A percentile compares a stretch with the other conserved stretches of the same genome.
These are phyloP conservation scores for Theonella swinhoei DNA, from an alignment of 37 sponge, comb jelly and placozoan species.

Conservation along the genomic window DNA sequence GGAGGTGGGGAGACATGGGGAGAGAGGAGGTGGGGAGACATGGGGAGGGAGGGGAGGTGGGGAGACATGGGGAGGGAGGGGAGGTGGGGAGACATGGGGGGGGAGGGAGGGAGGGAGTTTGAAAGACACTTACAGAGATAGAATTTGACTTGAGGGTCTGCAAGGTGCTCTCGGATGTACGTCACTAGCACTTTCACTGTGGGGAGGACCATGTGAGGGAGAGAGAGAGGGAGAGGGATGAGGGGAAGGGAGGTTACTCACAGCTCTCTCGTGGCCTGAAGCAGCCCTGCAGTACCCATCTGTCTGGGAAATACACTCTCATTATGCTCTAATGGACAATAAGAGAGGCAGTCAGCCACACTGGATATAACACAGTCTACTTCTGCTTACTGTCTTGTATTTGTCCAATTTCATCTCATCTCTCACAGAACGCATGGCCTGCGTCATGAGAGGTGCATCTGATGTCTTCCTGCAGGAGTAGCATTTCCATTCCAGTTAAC, in stretches of 20 bases:
- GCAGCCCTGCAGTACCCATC: conserved; percentile 66
- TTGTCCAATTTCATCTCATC: neutral
- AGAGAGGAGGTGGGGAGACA: no score
- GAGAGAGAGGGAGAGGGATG: conserved; percentile 3
- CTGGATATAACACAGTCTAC: no score
- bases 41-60: no score
- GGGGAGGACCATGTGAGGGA: neutral
- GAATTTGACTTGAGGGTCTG: conserved; percentile 56
- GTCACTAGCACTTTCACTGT: conserved; percentile 59
- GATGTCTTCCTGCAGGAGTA: neutral
- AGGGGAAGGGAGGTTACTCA: conserved; percentile 5
- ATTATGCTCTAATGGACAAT: conserved; percentile 39
- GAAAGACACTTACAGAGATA: conserved; percentile 58
- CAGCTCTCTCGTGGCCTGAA: conserved; percentile 68
- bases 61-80: no score
- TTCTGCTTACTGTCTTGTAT: conserved; percentile 44
- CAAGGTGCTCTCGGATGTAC: conserved; percentile 61
- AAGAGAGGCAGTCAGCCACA: neutral
- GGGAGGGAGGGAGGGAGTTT: neutral
- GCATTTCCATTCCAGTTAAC: neutral
- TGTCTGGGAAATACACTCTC: conserved; percentile 65
- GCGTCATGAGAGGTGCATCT: conserved; percentile 59
- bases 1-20: no score
- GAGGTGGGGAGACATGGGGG: no score
- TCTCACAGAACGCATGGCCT: conserved; percentile 23